Evolutionary conservation across 2,797 vertebrate genomes (phyloP).

Genomic region (Propithecus perrieri): DNA sequence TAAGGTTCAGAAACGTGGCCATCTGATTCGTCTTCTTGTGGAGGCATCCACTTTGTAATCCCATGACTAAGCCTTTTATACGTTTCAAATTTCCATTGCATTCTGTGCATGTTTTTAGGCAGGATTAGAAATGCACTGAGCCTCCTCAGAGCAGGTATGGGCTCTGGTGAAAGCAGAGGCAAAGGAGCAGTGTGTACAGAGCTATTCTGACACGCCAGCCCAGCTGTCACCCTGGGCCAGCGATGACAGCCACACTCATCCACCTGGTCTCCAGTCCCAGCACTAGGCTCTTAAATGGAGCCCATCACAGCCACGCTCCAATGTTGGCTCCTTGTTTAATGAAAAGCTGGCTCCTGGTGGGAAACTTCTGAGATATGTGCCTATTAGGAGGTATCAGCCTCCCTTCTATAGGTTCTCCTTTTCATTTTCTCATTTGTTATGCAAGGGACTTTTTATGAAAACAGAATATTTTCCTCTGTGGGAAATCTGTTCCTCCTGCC

Average conservation of each 20-base stretch:
- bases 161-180: neutral
- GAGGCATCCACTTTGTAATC: neutral
- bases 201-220: neutral
- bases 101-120: neutral
- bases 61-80: slow-evolving; percentile 48
- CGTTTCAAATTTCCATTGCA: neutral
- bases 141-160: neutral
- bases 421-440: neutral
- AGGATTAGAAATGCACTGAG: neutral
- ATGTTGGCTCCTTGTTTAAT: neutral
- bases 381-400: neutral
- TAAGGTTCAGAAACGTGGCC: neutral
- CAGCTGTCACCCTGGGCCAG: fast-evolving
- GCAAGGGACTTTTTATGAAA: slow-evolving; percentile 14
- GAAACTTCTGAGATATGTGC: neutral
- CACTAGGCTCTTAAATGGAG: fast-evolving
- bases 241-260: fast-evolving
- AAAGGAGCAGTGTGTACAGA: neutral
- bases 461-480: slow-evolving; percentile 41
- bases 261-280: fast-evolving
- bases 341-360: neutral
- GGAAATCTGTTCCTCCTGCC: slow-evolving; percentile 66
- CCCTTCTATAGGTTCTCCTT: neutral
- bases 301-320: fast-evolving
- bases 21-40: neutral